phyloP scores from a whole-genome alignment of 64 coral and sea anemone species.

The Porites lutea region DNA sequence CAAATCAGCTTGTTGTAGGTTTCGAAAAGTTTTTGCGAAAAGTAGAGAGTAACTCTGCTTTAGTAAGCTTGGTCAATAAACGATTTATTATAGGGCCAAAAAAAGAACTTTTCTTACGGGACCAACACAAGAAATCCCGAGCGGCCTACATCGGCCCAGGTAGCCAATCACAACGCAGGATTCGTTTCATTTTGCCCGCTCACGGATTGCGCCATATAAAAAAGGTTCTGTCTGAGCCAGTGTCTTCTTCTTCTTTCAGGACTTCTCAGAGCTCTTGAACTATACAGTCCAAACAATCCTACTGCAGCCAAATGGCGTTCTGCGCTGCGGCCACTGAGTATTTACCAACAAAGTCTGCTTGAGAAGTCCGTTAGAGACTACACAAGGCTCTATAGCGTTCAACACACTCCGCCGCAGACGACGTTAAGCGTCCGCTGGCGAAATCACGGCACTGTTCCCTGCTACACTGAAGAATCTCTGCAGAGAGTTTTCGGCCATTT shows the following conservation, averaged over 20 bases:
- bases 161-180: too few relatives aligned
- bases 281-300: conserved; percentile 38
- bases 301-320: conserved; percentile 35
- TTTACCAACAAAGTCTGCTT: conserved; percentile 26
- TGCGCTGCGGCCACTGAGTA: conserved; percentile 4
- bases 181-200: too few relatives aligned
- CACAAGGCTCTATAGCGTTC: conserved; percentile 36
- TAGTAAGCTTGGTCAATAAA: too few relatives aligned
- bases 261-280: conserved; percentile 18
- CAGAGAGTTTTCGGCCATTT: conserved; percentile 41
- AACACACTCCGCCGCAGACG: conserved; percentile 13
- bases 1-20: too few relatives aligned
- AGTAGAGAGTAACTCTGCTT: too few relatives aligned
- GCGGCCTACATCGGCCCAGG: too few relatives aligned
- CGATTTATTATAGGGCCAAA: too few relatives aligned
- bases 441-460: not conserved
- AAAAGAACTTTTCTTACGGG: too few relatives aligned
- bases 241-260: not conserved
- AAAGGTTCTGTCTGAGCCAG: too few relatives aligned
- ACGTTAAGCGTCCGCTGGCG: conserved; percentile 47
- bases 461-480: conserved; percentile 28
- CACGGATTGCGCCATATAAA: too few relatives aligned
- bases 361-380: conserved; percentile 32
- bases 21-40: too few relatives aligned
- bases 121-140: too few relatives aligned